These are phyloP conservation scores for Seriola rivoliana DNA, from an alignment of 2,113 vertebrate genomes.

Conservation along the genomic window DNA sequence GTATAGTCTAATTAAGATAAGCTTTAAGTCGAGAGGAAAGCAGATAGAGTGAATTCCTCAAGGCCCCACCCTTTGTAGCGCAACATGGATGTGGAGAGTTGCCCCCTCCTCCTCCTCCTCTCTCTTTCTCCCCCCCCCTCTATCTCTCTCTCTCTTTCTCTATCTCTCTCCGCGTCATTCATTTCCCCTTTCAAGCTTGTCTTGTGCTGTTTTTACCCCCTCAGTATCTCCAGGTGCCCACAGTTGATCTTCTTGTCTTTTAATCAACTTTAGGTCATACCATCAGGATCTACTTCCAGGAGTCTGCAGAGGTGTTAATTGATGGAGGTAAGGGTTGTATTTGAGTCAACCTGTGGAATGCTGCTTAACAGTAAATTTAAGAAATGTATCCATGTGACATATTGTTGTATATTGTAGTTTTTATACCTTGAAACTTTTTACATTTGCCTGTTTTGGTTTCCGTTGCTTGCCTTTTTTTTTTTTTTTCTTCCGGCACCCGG, in stretches of 20 bases:
- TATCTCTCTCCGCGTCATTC: conserved; percentile 63
- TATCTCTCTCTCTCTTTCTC: conserved; percentile 7
- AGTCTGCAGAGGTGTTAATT: conserved; percentile 18
- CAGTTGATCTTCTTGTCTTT: conserved; percentile 34
- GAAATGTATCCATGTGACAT: neutral
- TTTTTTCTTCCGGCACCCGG: neutral
- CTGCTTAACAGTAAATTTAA: neutral
- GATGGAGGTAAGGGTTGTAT: conserved; percentile 68
- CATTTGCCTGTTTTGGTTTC: neutral
- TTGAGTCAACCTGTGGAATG: conserved; percentile 56
- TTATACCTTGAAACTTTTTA: neutral
- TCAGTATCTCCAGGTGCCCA: conserved; percentile 61
- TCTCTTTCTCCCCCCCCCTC: neutral
- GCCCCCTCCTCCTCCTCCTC: conserved; percentile 45
- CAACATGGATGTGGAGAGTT: conserved; percentile 79
- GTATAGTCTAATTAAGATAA: conserved; percentile 68
- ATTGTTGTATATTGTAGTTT: neutral
- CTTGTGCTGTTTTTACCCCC: conserved; percentile 42
- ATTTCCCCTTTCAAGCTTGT: conserved; percentile 71
- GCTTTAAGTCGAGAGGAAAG: conserved; percentile 72
- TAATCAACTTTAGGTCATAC: conserved; percentile 30
- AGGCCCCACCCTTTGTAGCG: conserved; percentile 87
- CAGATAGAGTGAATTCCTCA: conserved; percentile 80
- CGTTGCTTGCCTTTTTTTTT: neutral
- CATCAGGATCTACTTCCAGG: conserved; percentile 48